Conservation (phyloP, 2,113 vertebrate genomes). For the Eulemur macaco region DNA sequence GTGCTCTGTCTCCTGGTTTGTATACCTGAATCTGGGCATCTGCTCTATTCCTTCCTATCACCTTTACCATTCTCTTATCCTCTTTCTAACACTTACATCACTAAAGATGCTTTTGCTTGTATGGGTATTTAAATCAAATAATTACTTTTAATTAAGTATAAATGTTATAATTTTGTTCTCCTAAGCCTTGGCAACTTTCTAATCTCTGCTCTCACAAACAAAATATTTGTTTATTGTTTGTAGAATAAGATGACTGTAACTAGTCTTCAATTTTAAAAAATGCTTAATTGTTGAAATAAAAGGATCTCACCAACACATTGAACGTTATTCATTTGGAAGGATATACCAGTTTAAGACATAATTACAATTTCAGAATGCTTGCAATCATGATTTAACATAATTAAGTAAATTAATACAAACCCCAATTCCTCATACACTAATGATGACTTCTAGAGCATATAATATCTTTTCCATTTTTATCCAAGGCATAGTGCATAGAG, state of each 20-base stretch:
- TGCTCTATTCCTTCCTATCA: not conserved
- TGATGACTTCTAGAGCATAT: slow-evolving; percentile 4
- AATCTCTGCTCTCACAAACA: not conserved
- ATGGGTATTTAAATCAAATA: slow-evolving; percentile 35
- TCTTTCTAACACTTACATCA: not conserved
- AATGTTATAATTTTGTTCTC: slow-evolving; percentile 30
- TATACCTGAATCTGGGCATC: not conserved
- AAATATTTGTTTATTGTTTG: slow-evolving; percentile 36
- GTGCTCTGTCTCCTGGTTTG: not conserved
- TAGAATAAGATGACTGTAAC: slow-evolving; percentile 18
- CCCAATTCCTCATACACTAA: not conserved
- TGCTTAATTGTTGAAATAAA: slow-evolving; percentile 37
- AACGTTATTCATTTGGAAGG: slow-evolving; percentile 44
- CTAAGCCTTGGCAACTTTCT: slow-evolving; percentile 25
- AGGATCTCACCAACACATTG: not conserved
- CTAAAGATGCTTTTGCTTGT: not conserved
- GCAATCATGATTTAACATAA: not conserved
- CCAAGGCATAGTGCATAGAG: not conserved
- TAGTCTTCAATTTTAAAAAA: slow-evolving; percentile 8
- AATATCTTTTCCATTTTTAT: slow-evolving; percentile 1
- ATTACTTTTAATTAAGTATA: slow-evolving; percentile 45
- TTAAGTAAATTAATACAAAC: slow-evolving; percentile 42
- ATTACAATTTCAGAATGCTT: slow-evolving; percentile 40
- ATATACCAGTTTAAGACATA: not conserved
- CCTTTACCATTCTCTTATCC: not conserved